Conservation (phyloP, 2,113 vertebrate genomes). For the Apodemus speciosus region DNA sequence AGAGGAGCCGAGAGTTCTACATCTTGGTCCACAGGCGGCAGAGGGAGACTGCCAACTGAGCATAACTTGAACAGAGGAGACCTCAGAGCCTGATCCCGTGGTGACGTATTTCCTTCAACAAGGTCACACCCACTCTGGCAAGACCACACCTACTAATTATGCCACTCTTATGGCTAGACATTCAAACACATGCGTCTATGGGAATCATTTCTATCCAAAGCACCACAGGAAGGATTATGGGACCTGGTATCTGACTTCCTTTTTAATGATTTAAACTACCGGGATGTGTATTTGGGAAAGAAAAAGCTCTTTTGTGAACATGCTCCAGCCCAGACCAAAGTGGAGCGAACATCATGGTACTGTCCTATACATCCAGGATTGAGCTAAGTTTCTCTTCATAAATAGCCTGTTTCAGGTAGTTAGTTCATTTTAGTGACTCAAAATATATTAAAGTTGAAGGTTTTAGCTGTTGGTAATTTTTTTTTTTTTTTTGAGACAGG, state of each 20-base stretch:
- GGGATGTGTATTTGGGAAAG: no score
- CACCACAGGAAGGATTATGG: neutral
- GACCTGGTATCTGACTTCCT: neutral
- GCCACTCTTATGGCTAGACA: no score
- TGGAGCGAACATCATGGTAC: neutral
- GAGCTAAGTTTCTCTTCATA: neutral
- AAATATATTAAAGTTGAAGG: neutral
- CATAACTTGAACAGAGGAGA: neutral
- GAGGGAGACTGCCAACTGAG: neutral
- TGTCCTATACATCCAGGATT: neutral
- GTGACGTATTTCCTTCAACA: neutral
- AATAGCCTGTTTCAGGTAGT: neutral
- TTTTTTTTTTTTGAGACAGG: neutral
- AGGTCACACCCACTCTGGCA: neutral
- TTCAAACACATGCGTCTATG: no score
- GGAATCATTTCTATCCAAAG: no score
- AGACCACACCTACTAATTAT: no score
- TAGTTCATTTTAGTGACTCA: neutral
- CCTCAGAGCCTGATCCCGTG: neutral
- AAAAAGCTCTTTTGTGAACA: no score
- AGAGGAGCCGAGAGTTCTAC: no score
- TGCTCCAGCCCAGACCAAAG: neutral
- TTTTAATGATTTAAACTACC: no score
- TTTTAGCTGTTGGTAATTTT: neutral
- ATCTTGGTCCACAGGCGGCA: neutral